A percentile compares a stretch with the other conserved stretches of the same genome.
Evolutionary conservation across 2,797 vertebrate genomes (phyloP).

Genomic region (Ptychobarbus kaznakovi): DNA sequence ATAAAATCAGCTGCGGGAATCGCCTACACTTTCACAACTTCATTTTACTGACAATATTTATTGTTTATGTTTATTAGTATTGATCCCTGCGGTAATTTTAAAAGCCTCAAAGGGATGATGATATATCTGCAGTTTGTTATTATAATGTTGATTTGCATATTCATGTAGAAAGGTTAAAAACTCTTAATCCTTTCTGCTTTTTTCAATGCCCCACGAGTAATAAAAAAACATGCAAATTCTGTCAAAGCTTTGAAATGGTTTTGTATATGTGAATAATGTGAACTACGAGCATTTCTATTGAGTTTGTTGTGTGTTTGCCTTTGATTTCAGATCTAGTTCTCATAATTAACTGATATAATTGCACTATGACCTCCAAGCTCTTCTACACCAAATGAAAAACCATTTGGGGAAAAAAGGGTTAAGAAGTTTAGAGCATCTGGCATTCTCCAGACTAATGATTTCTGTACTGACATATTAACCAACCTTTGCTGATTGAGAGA

Average conservation of each 20-base stretch:
- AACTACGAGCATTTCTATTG: not conserved
- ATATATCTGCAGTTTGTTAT: constrained; percentile 11
- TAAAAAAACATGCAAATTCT: not conserved
- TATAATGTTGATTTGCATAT: constrained; percentile 12
- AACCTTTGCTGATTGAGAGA: constrained; percentile 66
- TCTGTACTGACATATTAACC: constrained; percentile 70
- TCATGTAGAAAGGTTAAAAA: constrained; percentile 11
- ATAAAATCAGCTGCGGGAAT: not conserved
- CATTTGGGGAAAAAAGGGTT: constrained; percentile 56
- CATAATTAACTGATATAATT: constrained; percentile 46
- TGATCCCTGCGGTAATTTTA: constrained; percentile 6
- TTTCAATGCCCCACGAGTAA: not conserved
- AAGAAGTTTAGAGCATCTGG: constrained; percentile 59
- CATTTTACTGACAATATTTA: constrained; percentile 31
- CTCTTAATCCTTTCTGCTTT: not conserved
- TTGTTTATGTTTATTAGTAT: constrained; percentile 37
- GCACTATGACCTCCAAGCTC: constrained; percentile 49
- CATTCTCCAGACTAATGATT: constrained; percentile 62
- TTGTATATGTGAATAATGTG: not conserved
- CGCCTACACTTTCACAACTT: constrained; percentile 2
- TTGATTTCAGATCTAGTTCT: not conserved
- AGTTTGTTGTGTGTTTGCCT: not conserved
- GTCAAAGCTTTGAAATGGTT: not conserved
- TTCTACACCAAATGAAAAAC: constrained; percentile 57
- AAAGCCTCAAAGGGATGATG: constrained; percentile 16